Evolutionary conservation across 2,797 vertebrate species (phyloP).

Genomic region (Austrolebias charrua): DNA sequence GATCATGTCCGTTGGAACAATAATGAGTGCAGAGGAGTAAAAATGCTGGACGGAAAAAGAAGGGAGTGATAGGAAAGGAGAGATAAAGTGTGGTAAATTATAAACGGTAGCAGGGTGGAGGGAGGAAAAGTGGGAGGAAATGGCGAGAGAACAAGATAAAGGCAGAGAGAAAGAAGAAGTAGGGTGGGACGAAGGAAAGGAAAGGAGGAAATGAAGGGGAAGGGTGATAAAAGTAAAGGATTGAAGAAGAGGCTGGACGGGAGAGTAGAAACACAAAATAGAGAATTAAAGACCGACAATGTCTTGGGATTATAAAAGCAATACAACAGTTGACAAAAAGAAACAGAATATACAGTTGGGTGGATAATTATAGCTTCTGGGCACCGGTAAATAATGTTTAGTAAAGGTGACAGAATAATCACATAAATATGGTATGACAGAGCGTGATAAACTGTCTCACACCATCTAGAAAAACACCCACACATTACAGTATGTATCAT

Average conservation of each 20-base stretch:
- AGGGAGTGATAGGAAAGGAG: slow-evolving; percentile 35
- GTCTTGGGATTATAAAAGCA: slow-evolving; percentile 9
- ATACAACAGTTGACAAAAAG: slow-evolving; percentile 14
- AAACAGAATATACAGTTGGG: slow-evolving; percentile 23
- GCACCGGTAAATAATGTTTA: slow-evolving; percentile 44
- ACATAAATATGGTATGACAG: slow-evolving; percentile 52
- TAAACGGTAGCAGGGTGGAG: slow-evolving; percentile 39
- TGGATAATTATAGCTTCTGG: slow-evolving; percentile 59
- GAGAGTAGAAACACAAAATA: slow-evolving; percentile 7
- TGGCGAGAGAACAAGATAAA: slow-evolving; percentile 55
- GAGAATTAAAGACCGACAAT: slow-evolving; percentile 16
- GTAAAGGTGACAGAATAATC: slow-evolving; percentile 53
- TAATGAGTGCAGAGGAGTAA: slow-evolving; percentile 16
- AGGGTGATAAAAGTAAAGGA: slow-evolving; percentile 61
- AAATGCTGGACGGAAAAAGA: slow-evolving; percentile 28
- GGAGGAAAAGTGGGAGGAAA: slow-evolving; percentile 51
- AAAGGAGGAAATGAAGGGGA: slow-evolving; percentile 56
- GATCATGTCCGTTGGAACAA: slow-evolving; percentile 38
- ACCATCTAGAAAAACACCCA: slow-evolving; percentile 24
- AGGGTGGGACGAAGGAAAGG: slow-evolving; percentile 44
- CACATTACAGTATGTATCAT: slow-evolving; percentile 13
- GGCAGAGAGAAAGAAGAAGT: slow-evolving; percentile 28
- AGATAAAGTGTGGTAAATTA: slow-evolving; percentile 40
- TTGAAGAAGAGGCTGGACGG: background rate
- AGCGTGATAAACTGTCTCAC: slow-evolving; percentile 61